These are phyloP conservation scores for Prostheceraeus crozeri DNA, from an alignment of 2,888 invertebrate species.

Conservation along the genomic window DNA sequence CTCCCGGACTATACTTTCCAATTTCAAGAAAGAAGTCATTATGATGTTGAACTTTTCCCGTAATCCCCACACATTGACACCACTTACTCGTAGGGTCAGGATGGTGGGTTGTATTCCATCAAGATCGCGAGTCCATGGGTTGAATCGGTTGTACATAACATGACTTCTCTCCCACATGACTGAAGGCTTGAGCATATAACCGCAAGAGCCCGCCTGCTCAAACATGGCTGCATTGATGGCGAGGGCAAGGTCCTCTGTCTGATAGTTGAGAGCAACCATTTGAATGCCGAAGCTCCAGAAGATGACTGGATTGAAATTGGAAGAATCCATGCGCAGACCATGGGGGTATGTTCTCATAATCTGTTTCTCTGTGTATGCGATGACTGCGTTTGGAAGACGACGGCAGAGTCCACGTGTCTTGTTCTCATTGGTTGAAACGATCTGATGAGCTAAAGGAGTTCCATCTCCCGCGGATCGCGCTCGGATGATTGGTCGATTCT, in stretches of 20 bases:
- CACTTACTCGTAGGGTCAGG: conserved; percentile 46
- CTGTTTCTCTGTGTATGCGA: conserved; percentile 74
- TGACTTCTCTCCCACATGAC: conserved; percentile 76
- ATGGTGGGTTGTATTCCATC: conserved; percentile 72
- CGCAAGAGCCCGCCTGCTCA: conserved; percentile 77
- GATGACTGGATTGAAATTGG: conserved; percentile 86
- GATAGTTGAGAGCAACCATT: conserved; percentile 80
- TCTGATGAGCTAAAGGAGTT: too few relatives aligned
- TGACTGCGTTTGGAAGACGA: conserved; percentile 66
- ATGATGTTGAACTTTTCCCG: too few relatives aligned
- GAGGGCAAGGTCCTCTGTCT: conserved; percentile 77
- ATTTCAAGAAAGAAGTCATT: too few relatives aligned
- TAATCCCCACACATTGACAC: too few relatives aligned
- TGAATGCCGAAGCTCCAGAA: conserved; percentile 91
- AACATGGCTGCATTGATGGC: conserved; percentile 86
- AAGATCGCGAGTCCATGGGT: conserved; percentile 84
- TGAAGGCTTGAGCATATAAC: conserved; percentile 77
- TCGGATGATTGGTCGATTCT: too few relatives aligned
- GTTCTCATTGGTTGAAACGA: conserved; percentile 82
- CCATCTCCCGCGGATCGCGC: too few relatives aligned
- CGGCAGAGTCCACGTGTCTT: conserved; percentile 83
- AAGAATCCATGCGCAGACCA: conserved; percentile 86
- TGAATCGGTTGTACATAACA: conserved; percentile 67
- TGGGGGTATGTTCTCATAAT: conserved; percentile 84
- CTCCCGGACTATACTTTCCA: too few relatives aligned